Evolutionary conservation across 2,797 vertebrate genomes (phyloP), one percentile per base, ranked within the genome.

Genomic region (Pogoniulus pusillus): DNA sequence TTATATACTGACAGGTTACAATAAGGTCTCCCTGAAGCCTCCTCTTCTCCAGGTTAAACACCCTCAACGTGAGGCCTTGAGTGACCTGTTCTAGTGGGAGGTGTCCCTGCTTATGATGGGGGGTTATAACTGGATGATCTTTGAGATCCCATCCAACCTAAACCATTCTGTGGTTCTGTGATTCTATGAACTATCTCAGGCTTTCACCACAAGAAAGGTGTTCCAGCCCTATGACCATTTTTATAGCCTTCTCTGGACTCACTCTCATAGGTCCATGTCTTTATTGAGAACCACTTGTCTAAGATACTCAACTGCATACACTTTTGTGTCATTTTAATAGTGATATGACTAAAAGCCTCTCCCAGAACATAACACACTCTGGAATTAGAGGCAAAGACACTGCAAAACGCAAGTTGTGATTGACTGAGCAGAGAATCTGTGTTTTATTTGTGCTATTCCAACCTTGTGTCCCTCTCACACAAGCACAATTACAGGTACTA

Each of bases 331-430:
- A 63, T 69, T 90, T 87, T 55, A 85, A 35, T 49, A 35, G 47
- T 12, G 13, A 47, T 23, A 23, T 47, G 57, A 29, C 6, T 14
- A 9, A 41, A 0, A 81, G 17, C 22, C 3, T 0, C 55, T 34
- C 37, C 17, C 55, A 79, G n/a, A 76, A 51, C 7, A 16, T 59
- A 45, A 54, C 9, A 65, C 11, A 5, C 12, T 23, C 5, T 29
- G 32, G 35, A 81, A 8, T 35, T 75, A 57, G 27, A 71, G 32
- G 41, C 12, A 91, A 68, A 60, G 12, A 29, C 17, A 29, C 16
- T 58, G 19, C 15, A 64, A 68, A 77, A 71, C 20, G 8, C 34
- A 81, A 6, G 8, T 2, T 64, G 35, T 20, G 81, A 81, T 45
- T 1, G 6, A 43, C 54, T 43, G 10, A 75, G 37, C 12, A 86